phyloP scores from a whole-genome alignment of 1,140 invertebrate genomes.

The Pogonomyrmex californicus region DNA sequence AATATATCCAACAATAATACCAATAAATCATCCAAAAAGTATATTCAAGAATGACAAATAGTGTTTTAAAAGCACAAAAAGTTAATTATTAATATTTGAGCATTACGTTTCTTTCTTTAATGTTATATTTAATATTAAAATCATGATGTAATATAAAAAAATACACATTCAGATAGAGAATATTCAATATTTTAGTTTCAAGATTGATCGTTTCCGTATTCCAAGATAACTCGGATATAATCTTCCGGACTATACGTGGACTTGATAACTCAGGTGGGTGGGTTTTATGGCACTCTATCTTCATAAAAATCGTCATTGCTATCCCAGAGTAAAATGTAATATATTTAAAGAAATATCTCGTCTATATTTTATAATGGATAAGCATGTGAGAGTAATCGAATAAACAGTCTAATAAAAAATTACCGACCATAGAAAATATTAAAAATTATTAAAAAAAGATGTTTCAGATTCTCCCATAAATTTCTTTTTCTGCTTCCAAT shows the following conservation, averaged over 20 bases:
- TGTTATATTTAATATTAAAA: background rate
- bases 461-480: background rate
- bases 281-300: background rate
- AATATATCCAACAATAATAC: background rate
- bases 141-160: background rate
- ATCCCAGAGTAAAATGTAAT: conserved; percentile 6
- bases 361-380: background rate
- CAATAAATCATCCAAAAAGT: background rate
- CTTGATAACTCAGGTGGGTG: background rate
- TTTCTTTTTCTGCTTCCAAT: background rate
- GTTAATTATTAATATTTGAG: conserved; percentile 8
- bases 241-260: background rate
- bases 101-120: background rate
- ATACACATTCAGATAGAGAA: background rate
- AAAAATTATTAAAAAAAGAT: background rate
- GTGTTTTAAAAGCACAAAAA: background rate
- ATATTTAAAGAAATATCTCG: background rate
- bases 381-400: background rate
- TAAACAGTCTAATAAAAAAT: background rate
- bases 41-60: background rate
- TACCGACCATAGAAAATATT: background rate
- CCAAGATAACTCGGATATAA: background rate
- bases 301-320: conserved; percentile 17
- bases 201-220: background rate
- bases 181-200: background rate